A percentile compares a stretch with the other conserved stretches of the same genome.
Evolutionary conservation across 64 coral and sea anemone genomes (phyloP).

Genomic region (Astreopora myriophthalma): DNA sequence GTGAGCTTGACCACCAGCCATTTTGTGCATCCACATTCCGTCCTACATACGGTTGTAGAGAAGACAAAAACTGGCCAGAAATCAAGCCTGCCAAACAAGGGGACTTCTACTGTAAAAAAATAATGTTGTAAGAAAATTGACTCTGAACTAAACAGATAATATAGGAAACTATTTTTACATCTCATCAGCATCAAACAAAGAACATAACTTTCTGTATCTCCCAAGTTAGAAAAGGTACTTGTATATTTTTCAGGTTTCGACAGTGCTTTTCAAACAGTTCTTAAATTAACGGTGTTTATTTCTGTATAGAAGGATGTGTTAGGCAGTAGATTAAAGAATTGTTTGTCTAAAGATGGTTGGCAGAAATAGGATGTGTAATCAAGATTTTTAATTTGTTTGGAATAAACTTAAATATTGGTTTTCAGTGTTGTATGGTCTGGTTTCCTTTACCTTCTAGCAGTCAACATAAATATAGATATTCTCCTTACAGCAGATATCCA

Average conservation of each 20-base stretch:
- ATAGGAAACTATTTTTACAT: constrained; percentile 38
- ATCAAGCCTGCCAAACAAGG: too few species aligned
- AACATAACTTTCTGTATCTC: not conserved
- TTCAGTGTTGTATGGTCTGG: not conserved
- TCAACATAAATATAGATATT: too few species aligned
- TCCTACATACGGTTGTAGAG: too few species aligned
- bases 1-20: too few species aligned
- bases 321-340: not conserved
- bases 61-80: too few species aligned
- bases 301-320: not conserved
- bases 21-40: too few species aligned
- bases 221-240: not conserved
- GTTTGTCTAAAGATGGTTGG: not conserved
- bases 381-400: not conserved
- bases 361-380: too few species aligned
- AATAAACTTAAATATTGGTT: not conserved
- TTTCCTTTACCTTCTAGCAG: too few species aligned
- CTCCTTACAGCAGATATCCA: too few species aligned
- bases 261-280: not conserved
- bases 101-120: too few species aligned
- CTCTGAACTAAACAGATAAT: too few species aligned
- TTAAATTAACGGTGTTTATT: not conserved
- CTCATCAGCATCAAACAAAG: not conserved
- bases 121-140: too few species aligned
- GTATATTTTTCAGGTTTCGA: not conserved